Base-by-base conservation (phyloP, 2,113 vertebrate species). In the Amia ocellicauda region DNA sequence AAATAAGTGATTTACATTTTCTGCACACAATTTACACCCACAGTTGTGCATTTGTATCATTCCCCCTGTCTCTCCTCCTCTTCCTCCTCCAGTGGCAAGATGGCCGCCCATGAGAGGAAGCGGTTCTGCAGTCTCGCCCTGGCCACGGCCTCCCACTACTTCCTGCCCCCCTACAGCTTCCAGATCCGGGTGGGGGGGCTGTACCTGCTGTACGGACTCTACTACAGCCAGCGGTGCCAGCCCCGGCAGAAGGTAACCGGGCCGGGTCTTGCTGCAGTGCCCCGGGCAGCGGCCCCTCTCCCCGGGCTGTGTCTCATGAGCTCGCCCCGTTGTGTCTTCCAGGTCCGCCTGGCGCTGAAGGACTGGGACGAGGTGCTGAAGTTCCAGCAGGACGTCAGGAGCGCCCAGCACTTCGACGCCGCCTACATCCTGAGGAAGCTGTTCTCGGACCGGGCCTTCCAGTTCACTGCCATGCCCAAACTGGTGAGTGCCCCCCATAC, bases 141-240 rank as follows among this genome's bases (percentile, higher is more conserved):
- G 53, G 82, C 89, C 41, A 27, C 80, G 11, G 91, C 84, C 2
- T 86, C 68, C 69, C 67, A 62, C 2, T 98, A 89, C 73, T 87
- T 98, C 69, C 69, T 94, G 51, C 94, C 97, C 0, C 95, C 96
- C 0, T 93, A 93, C 13, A 87, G 89, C 31, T 99, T 98, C 81
- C 95, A 98, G 83, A 96, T 99, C 63, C 75, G 95, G 69, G 94
- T 94, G 4, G 96, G 93, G 22, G 95, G 88, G 1, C 85, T 99
- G 42, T 99, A 97, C 70, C 85, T 99, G 52, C 78, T 99, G 1
- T 92, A 95, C 42, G 89, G 92, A 2, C 74, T 98, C 51, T 96
- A 92, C 16, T 82, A 67, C 47, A 76, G 78, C 1, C 97, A 99
- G 58, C 80, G 86, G 1, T 84, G 85, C 41, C 74, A 83, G 20